Evolutionary conservation across 2,888 invertebrate genomes (phyloP).

Genomic region (Andrena bicolor): DNA sequence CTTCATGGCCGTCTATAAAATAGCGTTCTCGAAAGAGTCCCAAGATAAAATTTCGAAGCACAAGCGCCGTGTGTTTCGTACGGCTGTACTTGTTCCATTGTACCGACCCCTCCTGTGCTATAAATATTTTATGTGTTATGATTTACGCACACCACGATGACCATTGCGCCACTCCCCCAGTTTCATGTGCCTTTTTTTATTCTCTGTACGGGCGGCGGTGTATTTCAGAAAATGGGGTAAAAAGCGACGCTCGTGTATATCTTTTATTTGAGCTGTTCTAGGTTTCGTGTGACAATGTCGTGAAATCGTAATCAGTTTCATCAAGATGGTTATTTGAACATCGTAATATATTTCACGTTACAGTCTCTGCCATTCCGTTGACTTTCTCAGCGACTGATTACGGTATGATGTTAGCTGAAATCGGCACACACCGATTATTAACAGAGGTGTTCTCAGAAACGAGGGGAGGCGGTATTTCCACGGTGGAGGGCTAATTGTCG

Average conservation of each 20-base stretch:
- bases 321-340: no score
- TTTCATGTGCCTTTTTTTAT: conserved; percentile 60
- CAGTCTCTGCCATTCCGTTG: no score
- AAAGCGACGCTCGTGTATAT: conserved; percentile 10
- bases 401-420: background rate
- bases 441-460: conserved; percentile 65
- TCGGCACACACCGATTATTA: conserved; percentile 58
- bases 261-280: conserved; percentile 4
- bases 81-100: conserved; percentile 59
- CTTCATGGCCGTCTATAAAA: conserved; percentile 43
- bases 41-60: conserved; percentile 56
- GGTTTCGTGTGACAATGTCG: no score
- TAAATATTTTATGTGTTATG: conserved; percentile 71
- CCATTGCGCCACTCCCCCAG: conserved; percentile 56
- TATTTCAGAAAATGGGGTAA: conserved; percentile 49
- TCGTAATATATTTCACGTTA: no score
- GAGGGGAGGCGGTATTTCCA: conserved; percentile 65
- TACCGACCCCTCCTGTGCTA: conserved; percentile 56
- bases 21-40: conserved; percentile 42
- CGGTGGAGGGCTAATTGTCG: conserved; percentile 76
- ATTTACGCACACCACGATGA: conserved; percentile 66
- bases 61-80: conserved; percentile 66
- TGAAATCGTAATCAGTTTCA: no score
- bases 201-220: conserved; percentile 25
- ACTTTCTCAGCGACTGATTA: background rate